These are phyloP conservation scores for Aricia artaxerxes DNA, from an alignment of 2,888 invertebrate species.

Conservation along the genomic window DNA sequence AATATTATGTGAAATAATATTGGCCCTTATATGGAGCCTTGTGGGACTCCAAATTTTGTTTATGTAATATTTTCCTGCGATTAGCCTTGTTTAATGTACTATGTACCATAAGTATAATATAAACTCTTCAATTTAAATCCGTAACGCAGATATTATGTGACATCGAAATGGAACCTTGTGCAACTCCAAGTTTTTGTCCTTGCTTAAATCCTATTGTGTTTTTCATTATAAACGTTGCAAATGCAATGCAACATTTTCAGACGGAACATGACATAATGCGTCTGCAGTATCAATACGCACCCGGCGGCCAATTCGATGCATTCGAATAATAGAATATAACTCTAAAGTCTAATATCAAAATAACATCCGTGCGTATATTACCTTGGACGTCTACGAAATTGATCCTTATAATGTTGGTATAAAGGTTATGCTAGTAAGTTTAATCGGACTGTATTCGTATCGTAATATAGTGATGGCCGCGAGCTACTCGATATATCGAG, in stretches of 20 bases:
- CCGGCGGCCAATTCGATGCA: slow-evolving; percentile 46
- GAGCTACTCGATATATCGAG: slow-evolving; percentile 26
- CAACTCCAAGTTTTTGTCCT: not conserved
- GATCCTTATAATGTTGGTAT: not conserved
- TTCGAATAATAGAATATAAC: slow-evolving; percentile 61
- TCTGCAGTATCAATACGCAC: slow-evolving; percentile 40
- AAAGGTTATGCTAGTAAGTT: not conserved
- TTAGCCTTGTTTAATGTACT: too few relatives aligned
- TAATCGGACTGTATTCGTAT: slow-evolving; percentile 56
- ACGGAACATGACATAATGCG: slow-evolving; percentile 38
- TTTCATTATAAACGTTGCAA: not conserved
- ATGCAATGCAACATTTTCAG: slow-evolving; percentile 34
- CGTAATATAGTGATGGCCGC: slow-evolving; percentile 47
- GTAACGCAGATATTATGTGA: too few relatives aligned
- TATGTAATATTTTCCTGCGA: too few relatives aligned
- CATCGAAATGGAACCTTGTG: too few relatives aligned
- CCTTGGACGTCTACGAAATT: not conserved
- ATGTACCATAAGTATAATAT: too few relatives aligned
- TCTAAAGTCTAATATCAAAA: slow-evolving; percentile 52
- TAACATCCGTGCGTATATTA: slow-evolving; percentile 32
- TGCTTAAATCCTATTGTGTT: slow-evolving; percentile 25
- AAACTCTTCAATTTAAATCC: too few relatives aligned
- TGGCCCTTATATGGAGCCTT: not conserved
- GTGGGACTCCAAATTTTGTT: not conserved
- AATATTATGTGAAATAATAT: not conserved